Conservation (phyloP, 37 sponge, comb jelly and placozoan genomes). For the Oscarella lobularis region DNA sequence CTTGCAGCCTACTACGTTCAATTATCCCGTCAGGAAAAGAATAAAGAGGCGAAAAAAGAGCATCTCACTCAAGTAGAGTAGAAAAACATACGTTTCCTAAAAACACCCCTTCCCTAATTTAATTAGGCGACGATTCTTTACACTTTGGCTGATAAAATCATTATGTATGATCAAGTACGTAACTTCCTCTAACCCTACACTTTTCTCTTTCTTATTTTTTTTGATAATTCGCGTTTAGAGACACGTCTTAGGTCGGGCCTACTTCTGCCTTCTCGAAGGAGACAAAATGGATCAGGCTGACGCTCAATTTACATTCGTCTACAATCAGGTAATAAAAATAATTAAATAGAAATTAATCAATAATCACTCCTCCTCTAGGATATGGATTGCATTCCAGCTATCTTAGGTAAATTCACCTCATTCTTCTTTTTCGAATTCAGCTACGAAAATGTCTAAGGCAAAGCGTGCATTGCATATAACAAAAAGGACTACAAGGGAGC, state of each 20-base stretch:
- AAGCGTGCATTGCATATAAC: conserved; percentile 86
- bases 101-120: not conserved
- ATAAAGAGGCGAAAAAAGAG: conserved; percentile 56
- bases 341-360: too few relatives aligned
- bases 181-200: not conserved
- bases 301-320: conserved; percentile 95
- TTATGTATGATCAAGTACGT: conserved; percentile 76
- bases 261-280: conserved; percentile 90
- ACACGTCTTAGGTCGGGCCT: conserved; percentile 86
- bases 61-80: conserved; percentile 46
- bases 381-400: conserved; percentile 49
- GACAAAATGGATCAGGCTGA: conserved; percentile 96
- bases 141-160: conserved; percentile 93
- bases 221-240: conserved; percentile 1
- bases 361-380: too few relatives aligned
- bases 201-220: not conserved
- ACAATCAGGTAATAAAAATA: too few relatives aligned
- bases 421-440: too few relatives aligned
- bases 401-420: conserved; percentile 45
- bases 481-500: conserved; percentile 95
- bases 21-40: conserved; percentile 65
- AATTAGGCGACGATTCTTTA: conserved; percentile 74
- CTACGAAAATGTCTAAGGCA: conserved; percentile 36
- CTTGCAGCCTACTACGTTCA: conserved; percentile 85
- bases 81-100: too few relatives aligned